A percentile compares a stretch with the other conserved stretches of the same genome.
Conservation (phyloP, 2,888 invertebrate species). For the Stenoptilia bipunctidactyla region DNA sequence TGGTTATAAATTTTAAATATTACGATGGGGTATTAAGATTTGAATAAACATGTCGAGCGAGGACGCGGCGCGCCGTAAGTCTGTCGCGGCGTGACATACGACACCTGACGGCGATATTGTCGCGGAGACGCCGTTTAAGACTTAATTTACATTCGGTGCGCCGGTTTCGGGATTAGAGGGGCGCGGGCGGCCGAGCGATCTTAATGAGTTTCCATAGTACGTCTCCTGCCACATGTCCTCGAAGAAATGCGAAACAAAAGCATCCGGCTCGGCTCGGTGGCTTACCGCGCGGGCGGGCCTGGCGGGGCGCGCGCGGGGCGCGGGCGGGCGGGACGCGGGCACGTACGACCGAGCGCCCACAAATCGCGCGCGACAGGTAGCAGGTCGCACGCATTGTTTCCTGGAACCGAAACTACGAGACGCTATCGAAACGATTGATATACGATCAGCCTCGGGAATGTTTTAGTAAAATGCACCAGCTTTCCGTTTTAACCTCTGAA, state of each 20-base stretch:
- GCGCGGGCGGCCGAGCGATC: background rate
- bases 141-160: conserved; percentile 30
- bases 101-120: conserved; percentile 31
- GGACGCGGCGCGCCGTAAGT: conserved; percentile 24
- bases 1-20: conserved; percentile 51
- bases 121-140: conserved; percentile 23
- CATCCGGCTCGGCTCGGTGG: conserved; percentile 38
- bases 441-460: conserved; percentile 54
- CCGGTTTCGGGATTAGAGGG: too few species aligned
- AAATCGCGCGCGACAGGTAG: conserved; percentile 54
- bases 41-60: conserved; percentile 55
- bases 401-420: conserved; percentile 48
- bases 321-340: conserved; percentile 37
- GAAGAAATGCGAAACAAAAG: conserved; percentile 37
- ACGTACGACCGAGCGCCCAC: conserved; percentile 32
- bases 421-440: conserved; percentile 62
- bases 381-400: conserved; percentile 60
- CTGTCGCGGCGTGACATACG: conserved; percentile 31
- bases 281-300: conserved; percentile 26
- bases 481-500: conserved; percentile 60
- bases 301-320: conserved; percentile 9
- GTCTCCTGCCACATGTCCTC: background rate
- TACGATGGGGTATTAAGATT: conserved; percentile 49
- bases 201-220: too few species aligned
- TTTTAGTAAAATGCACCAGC: conserved; percentile 58